Conservation (phyloP, 2,888 invertebrate species). For the Platycheirus albimanus region DNA sequence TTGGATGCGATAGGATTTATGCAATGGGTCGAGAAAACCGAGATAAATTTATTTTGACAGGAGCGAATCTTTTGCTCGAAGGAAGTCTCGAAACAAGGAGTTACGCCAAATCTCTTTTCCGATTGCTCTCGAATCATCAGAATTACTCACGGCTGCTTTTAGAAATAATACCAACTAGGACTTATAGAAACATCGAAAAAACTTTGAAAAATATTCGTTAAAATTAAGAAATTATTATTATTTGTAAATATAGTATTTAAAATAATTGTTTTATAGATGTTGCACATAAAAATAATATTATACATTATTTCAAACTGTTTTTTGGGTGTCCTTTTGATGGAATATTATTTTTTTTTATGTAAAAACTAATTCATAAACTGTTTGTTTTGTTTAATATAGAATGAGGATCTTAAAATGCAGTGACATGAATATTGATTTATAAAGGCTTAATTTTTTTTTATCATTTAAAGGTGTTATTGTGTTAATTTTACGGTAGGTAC, state of each 20-base stretch:
- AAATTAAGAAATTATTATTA: constrained; percentile 5
- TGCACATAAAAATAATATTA: not conserved
- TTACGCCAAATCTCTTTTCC: constrained; percentile 91
- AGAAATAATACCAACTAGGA: constrained; percentile 91
- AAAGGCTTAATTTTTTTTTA: too few relatives aligned
- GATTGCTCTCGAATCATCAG: constrained; percentile 87
- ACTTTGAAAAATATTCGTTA: constrained; percentile 84
- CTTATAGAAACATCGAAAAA: constrained; percentile 92
- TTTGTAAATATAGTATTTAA: constrained; percentile 41
- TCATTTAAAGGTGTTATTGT: too few relatives aligned
- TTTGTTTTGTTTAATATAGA: constrained; percentile 25
- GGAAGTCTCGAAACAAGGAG: constrained; percentile 93
- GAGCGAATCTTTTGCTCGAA: constrained; percentile 92
- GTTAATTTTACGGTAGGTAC: too few relatives aligned
- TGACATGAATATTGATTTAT: too few relatives aligned
- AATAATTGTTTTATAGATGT: not conserved
- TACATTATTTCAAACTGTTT: too few relatives aligned
- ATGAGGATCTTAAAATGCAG: too few relatives aligned
- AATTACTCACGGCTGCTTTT: constrained; percentile 90
- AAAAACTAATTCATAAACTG: too few relatives aligned
- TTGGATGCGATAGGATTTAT: constrained; percentile 89
- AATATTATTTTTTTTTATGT: too few relatives aligned
- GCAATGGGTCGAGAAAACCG: constrained; percentile 90
- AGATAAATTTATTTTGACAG: constrained; percentile 90
- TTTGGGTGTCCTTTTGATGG: too few relatives aligned